Conservation (phyloP, 2,113 vertebrate genomes). For the Physeter macrocephalus region DNA sequence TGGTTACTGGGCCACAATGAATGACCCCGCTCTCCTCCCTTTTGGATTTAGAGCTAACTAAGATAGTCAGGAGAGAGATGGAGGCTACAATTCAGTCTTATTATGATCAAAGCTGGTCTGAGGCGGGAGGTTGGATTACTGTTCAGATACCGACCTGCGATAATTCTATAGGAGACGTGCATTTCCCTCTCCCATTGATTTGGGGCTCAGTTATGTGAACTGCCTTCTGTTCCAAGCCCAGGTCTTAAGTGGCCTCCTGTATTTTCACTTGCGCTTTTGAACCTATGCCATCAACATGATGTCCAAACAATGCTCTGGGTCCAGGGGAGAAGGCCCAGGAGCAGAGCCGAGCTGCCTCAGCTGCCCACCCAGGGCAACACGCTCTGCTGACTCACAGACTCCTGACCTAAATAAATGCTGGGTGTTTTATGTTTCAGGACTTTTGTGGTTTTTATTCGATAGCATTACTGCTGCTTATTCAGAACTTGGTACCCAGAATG, state of each 20-base stretch:
- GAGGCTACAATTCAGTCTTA: not conserved
- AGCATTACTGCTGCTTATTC: not conserved
- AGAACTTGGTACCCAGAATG: not conserved
- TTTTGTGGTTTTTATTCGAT: not conserved
- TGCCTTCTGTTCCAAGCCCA: not conserved
- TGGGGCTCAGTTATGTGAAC: not conserved
- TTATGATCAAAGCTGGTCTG: not conserved
- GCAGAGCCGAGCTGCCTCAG: not conserved
- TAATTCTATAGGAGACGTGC: fast-evolving
- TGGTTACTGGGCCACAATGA: not conserved
- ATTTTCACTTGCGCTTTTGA: not conserved
- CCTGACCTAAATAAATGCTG: not conserved
- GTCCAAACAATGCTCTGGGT: not conserved
- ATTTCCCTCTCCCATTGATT: fast-evolving
- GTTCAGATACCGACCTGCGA: not conserved
- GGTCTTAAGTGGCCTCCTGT: not conserved
- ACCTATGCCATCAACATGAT: not conserved
- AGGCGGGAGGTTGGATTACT: too few species aligned
- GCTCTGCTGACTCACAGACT: fast-evolving
- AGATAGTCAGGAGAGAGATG: not conserved
- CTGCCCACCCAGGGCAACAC: not conserved
- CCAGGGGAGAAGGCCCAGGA: not conserved
- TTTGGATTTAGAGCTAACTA: not conserved
- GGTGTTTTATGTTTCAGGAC: not conserved
- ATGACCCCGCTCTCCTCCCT: not conserved